These are phyloP conservation scores for Hafferia zeledoni DNA, from an alignment of 2,797 vertebrate genomes.

Conservation along the genomic window DNA sequence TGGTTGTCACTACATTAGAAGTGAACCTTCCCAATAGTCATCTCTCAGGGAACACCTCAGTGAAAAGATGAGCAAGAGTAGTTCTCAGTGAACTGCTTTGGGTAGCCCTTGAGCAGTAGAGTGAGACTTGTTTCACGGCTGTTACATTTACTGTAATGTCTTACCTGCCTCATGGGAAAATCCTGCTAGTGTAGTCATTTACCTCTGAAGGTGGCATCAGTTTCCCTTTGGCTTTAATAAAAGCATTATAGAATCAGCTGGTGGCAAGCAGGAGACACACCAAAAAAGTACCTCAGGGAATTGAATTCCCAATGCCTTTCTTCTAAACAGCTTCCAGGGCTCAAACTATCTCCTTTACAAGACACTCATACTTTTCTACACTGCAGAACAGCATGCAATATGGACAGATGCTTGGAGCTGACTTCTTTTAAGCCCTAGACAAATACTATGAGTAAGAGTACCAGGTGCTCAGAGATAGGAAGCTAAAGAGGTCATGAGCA, in stretches of 20 bases:
- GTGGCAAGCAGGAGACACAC: neutral
- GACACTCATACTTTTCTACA: neutral
- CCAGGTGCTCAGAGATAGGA: neutral
- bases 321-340: neutral
- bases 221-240: neutral
- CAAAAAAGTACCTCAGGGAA: neutral
- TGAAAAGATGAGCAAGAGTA: neutral
- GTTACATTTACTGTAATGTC: neutral
- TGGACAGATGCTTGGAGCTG: neutral
- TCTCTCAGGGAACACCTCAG: neutral
- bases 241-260: neutral
- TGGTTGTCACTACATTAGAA: neutral
- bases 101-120: neutral
- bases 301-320: neutral
- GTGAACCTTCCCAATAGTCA: neutral
- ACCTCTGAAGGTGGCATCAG: fast-evolving
- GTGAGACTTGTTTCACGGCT: neutral
- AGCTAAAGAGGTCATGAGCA: neutral
- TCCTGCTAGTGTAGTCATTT: neutral
- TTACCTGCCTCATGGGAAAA: neutral
- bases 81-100: neutral
- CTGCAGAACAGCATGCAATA: neutral
- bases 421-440: neutral
- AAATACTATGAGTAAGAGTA: fast-evolving
- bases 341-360: neutral